These are phyloP conservation scores for Pipistrellus nathusii DNA, from an alignment of 2,797 vertebrate species.

Conservation along the genomic window DNA sequence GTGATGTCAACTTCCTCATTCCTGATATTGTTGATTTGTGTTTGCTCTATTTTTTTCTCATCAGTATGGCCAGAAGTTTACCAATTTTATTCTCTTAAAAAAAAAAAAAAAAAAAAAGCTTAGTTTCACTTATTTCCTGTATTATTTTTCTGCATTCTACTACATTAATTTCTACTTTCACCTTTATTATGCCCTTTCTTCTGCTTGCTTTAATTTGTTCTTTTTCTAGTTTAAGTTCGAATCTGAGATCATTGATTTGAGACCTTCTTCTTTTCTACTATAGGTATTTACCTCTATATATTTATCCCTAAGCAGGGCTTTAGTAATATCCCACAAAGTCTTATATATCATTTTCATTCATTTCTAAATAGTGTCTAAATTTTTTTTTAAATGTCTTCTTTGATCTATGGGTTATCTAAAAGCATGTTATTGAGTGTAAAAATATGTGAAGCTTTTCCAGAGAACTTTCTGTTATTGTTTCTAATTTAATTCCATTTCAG, in stretches of 20 bases:
- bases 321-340: background rate
- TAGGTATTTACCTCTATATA: background rate
- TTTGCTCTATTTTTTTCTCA: background rate
- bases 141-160: background rate
- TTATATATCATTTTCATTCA: background rate
- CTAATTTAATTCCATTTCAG: background rate
- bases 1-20: constrained; percentile 14
- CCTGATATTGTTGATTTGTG: background rate
- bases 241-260: background rate
- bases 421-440: background rate
- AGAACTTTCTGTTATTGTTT: background rate
- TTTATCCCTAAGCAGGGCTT: background rate
- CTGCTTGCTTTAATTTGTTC: background rate
- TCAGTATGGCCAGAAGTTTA: background rate
- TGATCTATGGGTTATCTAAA: background rate
- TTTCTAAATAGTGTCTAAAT: background rate
- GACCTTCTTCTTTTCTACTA: background rate
- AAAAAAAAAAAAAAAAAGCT: background rate
- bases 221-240: background rate
- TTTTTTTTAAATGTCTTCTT: background rate
- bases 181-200: background rate
- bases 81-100: background rate
- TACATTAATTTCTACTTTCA: background rate
- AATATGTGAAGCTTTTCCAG: background rate
- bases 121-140: background rate